These are phyloP conservation scores for Eulemur rufifrons DNA, from an alignment of 2,113 vertebrate species.

Conservation along the genomic window DNA sequence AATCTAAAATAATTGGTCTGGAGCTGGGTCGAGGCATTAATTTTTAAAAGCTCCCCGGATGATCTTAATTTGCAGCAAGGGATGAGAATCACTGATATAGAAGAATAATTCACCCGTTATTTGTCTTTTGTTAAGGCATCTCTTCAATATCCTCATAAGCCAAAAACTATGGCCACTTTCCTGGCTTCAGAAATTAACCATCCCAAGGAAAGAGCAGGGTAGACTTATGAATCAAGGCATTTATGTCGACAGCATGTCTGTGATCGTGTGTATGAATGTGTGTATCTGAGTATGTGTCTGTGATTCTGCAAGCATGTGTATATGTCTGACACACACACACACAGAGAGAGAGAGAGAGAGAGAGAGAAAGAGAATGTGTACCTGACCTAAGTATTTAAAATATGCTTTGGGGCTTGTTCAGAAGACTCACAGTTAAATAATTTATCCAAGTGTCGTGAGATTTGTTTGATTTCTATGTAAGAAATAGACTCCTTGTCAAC, in stretches of 20 bases:
- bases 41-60: conserved; percentile 49
- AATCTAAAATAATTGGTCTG: conserved; percentile 58
- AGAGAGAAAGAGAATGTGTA: background rate
- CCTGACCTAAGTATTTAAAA: background rate
- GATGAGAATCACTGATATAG: background rate
- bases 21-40: conserved; percentile 53
- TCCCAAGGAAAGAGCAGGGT: background rate
- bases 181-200: background rate
- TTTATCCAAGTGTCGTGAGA: background rate
- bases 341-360: background rate
- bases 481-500: background rate
- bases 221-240: background rate
- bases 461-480: background rate
- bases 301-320: background rate
- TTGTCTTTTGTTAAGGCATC: conserved; percentile 36
- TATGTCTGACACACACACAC: background rate
- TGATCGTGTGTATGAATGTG: background rate
- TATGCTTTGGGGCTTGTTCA: background rate
- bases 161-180: background rate
- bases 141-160: background rate
- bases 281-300: background rate
- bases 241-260: background rate
- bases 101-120: background rate
- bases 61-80: background rate
- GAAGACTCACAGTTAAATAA: background rate